A percentile compares a stretch with the other conserved stretches of the same genome.
Conservation (phyloP, 1,140 invertebrate species). For the Schlechtendalia chinensis region DNA sequence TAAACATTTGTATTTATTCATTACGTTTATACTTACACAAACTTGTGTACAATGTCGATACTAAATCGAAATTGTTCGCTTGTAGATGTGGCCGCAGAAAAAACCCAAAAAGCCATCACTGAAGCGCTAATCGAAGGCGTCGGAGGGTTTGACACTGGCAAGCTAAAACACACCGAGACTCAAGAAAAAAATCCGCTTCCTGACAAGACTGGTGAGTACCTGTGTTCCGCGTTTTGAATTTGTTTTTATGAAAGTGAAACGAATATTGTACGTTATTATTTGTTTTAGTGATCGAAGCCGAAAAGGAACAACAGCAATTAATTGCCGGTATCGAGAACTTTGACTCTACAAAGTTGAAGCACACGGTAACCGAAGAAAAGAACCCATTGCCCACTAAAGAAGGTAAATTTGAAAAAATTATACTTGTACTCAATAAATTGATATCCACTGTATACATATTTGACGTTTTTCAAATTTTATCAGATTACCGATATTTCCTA, state of each 20-base stretch:
- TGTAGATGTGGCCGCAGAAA: conserved; percentile 81
- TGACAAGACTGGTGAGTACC: conserved; percentile 82
- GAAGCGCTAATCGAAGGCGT: conserved; percentile 80
- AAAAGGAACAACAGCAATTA: conserved; percentile 82
- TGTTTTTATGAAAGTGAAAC: no score
- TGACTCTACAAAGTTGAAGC: conserved; percentile 79
- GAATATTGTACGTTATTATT: conserved; percentile 10
- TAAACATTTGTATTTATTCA: background rate
- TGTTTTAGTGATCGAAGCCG: conserved; percentile 75
- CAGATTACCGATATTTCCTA: no score
- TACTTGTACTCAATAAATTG: no score
- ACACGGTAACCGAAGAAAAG: conserved; percentile 85
- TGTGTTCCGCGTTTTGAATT: background rate
- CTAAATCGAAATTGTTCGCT: conserved; percentile 46
- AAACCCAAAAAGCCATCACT: conserved; percentile 79
- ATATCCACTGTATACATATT: no score
- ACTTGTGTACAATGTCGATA: no score
- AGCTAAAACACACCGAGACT: conserved; percentile 88
- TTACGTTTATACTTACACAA: background rate
- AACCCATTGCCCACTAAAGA: conserved; percentile 84
- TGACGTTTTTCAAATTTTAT: no score
- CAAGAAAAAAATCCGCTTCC: conserved; percentile 91
- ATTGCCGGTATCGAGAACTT: conserved; percentile 87
- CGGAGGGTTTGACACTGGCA: conserved; percentile 75
- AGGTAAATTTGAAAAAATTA: conserved; percentile 58